A percentile compares a stretch with the other conserved stretches of the same genome.
Evolutionary conservation across 2,888 invertebrate species (phyloP).

Genomic region (Tetragonula carbonaria): DNA sequence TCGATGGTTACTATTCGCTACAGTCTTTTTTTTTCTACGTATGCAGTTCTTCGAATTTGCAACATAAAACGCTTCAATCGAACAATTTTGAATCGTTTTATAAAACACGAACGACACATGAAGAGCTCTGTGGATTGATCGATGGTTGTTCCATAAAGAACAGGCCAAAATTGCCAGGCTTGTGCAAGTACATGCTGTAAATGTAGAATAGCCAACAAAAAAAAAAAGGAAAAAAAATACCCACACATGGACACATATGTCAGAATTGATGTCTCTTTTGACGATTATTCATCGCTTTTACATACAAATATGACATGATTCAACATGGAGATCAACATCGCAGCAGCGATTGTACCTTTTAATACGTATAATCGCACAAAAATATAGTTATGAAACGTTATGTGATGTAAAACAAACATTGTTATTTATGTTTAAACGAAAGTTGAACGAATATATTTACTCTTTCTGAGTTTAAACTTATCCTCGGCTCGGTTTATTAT

Average conservation of each 20-base stretch:
- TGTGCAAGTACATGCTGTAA: background rate
- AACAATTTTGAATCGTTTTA: slow-evolving; percentile 68
- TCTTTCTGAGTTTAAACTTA: background rate
- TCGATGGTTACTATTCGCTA: background rate
- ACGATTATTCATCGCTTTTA: background rate
- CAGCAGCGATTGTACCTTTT: background rate
- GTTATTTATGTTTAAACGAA: background rate
- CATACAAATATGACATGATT: background rate
- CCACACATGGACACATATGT: background rate
- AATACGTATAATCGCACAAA: background rate
- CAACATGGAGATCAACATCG: background rate
- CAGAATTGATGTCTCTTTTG: background rate
- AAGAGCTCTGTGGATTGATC: slow-evolving; percentile 62
- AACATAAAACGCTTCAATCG: slow-evolving; percentile 48
- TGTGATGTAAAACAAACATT: background rate
- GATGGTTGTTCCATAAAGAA: slow-evolving; percentile 60
- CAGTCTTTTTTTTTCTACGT: background rate
- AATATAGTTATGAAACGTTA: background rate
- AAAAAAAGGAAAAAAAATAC: background rate
- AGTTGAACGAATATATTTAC: background rate
- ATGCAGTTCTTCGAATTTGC: slow-evolving; percentile 27
- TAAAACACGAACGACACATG: slow-evolving; percentile 64
- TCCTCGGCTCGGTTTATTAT: background rate
- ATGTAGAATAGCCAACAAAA: background rate
- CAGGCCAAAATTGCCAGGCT: slow-evolving; percentile 21